These are phyloP conservation scores for Oryctes rhinoceros DNA, from an alignment of 1,140 invertebrate species.

Conservation along the genomic window DNA sequence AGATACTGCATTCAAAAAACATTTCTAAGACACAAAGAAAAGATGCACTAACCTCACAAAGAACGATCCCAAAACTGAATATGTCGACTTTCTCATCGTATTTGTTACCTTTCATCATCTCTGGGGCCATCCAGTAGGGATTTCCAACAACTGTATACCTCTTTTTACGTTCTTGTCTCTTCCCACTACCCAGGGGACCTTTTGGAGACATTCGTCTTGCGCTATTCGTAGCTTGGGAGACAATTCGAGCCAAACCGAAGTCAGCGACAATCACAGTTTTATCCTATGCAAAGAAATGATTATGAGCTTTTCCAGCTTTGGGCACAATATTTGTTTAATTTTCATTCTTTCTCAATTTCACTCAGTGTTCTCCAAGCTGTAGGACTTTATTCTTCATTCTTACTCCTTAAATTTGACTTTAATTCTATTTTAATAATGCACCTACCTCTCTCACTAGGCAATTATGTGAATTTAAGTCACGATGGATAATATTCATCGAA, in stretches of 20 bases:
- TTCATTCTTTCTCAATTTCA: too few relatives aligned
- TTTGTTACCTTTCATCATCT: slow-evolving; percentile 95
- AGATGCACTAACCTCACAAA: slow-evolving; percentile 80
- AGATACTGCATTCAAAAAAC: not conserved
- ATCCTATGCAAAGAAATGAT: slow-evolving; percentile 64
- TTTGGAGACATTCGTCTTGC: slow-evolving; percentile 53
- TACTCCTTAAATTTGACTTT: not conserved
- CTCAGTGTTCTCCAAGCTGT: too few relatives aligned
- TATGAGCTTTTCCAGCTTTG: too few relatives aligned
- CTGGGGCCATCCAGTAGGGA: slow-evolving; percentile 98
- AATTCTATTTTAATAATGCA: not conserved
- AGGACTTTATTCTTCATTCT: too few relatives aligned
- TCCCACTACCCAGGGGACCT: slow-evolving; percentile 56
- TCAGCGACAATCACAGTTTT: slow-evolving; percentile 93
- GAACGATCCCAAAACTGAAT: slow-evolving; percentile 95
- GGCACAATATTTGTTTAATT: too few relatives aligned
- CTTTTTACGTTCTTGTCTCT: slow-evolving; percentile 71
- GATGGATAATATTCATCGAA: slow-evolving; percentile 92
- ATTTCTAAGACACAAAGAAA: not conserved
- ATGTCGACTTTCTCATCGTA: slow-evolving; percentile 98
- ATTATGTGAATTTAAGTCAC: slow-evolving; percentile 97
- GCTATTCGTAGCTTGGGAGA: slow-evolving; percentile 68
- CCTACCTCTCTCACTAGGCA: slow-evolving; percentile 85
- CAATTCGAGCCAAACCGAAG: slow-evolving; percentile 91
- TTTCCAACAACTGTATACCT: slow-evolving; percentile 88